Evolutionary conservation across 2,113 vertebrate genomes (phyloP), one percentile per base, ranked within the genome.

Genomic region (Girardinichthys multiradiatus): DNA sequence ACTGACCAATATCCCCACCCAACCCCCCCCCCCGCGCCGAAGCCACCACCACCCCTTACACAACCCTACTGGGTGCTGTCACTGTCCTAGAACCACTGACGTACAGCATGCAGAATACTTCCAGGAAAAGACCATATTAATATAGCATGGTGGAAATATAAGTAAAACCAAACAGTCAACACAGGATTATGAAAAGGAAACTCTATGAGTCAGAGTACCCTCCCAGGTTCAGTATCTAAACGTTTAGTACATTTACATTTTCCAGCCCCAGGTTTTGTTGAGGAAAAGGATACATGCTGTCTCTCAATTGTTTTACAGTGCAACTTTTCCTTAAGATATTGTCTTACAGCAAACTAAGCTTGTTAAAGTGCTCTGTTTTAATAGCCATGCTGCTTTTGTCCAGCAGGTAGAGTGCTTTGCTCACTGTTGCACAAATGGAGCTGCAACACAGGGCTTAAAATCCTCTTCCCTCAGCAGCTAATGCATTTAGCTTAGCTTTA

Each of bases 331-430:
- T 29, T 15, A 28, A 6, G 1, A 9, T 31, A 2, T 28, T 58
- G 57, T 58, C 6, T 17, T 19, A 6, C 2, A 30, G 19, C 0
- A 24, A 54, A 21, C 15, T n/a, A 30, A 31, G 7, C 4, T 14
- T 1, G 10, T 24, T n/a, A 17, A 13, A 2, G 14, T 8, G 5
- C 24, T 35, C 21, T 54, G 15, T 26, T 29, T 33, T 14, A 61
- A 31, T 30, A 39, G 37, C 9, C 15, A 29, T 79, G 21, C 72
- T 77, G 14, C 31, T 31, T 1, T 15, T 60, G 27, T 3, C 78
- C 92, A 90, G 80, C 80, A 91, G 90, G 65, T 48, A 8, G 84
- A 29, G 79, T 2, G 12, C 37, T 82, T 64, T 45, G 1, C 61
- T 42, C 30, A 71, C 35, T 60, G 9, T 67, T 78, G 48, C 19